Evolutionary conservation across 30 jellyfish, hydroid and myxozoan species (phyloP).

Genomic region (Cassiopea xamachana): DNA sequence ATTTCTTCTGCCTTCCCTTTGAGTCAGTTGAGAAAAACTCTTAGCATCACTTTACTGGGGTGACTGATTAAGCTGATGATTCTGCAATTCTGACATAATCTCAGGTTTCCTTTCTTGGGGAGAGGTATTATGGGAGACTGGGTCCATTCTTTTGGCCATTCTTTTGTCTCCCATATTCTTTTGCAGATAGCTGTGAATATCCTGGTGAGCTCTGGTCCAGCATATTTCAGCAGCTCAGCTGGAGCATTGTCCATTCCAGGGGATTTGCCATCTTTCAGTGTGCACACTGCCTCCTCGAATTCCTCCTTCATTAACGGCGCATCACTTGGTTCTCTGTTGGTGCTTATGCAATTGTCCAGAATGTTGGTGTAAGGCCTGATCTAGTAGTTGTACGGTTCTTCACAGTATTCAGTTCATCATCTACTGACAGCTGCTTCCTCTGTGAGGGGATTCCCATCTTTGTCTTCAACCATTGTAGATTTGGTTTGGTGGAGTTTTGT

Average conservation of each 20-base stretch:
- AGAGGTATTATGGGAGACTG: constrained; percentile 28
- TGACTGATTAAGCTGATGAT: constrained; percentile 53
- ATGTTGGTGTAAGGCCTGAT: neutral
- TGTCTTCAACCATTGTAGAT: neutral
- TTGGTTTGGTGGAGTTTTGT: neutral
- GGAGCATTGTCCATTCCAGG: constrained; percentile 39
- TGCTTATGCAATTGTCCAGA: neutral
- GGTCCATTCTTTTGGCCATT: constrained; percentile 63
- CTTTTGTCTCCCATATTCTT: constrained; percentile 9
- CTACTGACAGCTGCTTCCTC: neutral
- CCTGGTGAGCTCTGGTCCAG: neutral
- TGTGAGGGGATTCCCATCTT: neutral
- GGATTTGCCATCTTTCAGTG: constrained; percentile 22
- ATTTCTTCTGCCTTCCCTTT: constrained; percentile 29
- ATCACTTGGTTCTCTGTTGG: neutral
- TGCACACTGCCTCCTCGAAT: constrained; percentile 20
- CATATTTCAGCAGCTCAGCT: constrained; percentile 6
- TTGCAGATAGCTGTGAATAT: neutral
- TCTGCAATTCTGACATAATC: constrained; percentile 33
- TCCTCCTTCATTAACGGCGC: neutral
- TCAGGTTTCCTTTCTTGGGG: constrained; percentile 40
- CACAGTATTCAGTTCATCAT: neutral
- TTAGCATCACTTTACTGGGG: constrained; percentile 27
- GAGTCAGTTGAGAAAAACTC: constrained; percentile 11
- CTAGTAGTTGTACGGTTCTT: neutral